These are phyloP conservation scores for Eretmocerus hayati DNA, from an alignment of 2,888 invertebrate genomes.

Conservation along the genomic window DNA sequence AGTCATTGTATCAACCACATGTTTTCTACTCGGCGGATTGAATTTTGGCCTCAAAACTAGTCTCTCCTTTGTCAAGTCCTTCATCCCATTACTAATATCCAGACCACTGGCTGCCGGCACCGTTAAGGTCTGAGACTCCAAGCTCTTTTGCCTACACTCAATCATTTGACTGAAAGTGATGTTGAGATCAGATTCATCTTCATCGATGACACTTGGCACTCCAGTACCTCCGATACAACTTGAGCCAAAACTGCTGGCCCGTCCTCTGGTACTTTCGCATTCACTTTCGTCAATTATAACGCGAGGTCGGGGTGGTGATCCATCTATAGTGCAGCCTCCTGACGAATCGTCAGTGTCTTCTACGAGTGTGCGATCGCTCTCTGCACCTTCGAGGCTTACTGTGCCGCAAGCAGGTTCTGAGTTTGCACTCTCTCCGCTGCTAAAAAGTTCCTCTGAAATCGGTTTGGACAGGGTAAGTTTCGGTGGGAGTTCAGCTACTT, in stretches of 20 bases:
- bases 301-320: conserved; percentile 1
- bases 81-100: too few relatives aligned
- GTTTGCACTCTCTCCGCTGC: background rate
- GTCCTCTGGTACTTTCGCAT: conserved; percentile 12
- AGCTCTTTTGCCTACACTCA: conserved; percentile 23
- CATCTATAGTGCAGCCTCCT: conserved; percentile 3
- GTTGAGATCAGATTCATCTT: conserved; percentile 1
- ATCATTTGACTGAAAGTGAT: conserved; percentile 34
- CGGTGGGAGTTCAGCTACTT: too few relatives aligned
- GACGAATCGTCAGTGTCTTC: conserved; percentile 28
- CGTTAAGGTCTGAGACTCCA: background rate
- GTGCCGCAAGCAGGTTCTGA: too few relatives aligned
- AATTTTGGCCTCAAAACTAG: conserved; percentile 50
- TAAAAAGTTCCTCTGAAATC: background rate
- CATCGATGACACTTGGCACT: background rate
- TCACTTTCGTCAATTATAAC: conserved; percentile 20
- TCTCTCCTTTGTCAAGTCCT: too few relatives aligned
- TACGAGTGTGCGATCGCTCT: conserved; percentile 23
- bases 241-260: background rate
- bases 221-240: background rate
- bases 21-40: conserved; percentile 53
- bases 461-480: too few relatives aligned
- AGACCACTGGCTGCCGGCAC: too few relatives aligned
- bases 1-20: conserved; percentile 49
- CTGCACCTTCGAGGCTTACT: too few relatives aligned